These are phyloP conservation scores for Acleris emargana DNA, from an alignment of 2,888 invertebrate genomes.

Conservation along the genomic window DNA sequence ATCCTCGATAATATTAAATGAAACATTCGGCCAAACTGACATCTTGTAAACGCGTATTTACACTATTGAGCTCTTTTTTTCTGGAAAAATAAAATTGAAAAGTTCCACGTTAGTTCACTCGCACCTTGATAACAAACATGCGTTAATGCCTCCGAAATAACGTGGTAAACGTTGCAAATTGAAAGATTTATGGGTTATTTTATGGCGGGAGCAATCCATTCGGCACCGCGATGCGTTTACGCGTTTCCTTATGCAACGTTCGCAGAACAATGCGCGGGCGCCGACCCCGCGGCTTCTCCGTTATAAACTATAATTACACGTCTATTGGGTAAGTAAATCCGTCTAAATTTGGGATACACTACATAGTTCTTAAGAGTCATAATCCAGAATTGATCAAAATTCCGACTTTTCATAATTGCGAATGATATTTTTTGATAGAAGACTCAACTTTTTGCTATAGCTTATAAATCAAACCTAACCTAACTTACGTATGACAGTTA, in stretches of 20 bases:
- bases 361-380: too few species aligned
- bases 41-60: too few species aligned
- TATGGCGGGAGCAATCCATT: conserved; percentile 13
- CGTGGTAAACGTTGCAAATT: conserved; percentile 3
- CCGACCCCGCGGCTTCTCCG: conserved; percentile 44
- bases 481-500: too few species aligned
- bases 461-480: too few species aligned
- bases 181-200: conserved; percentile 11
- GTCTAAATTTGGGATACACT: conserved; percentile 26
- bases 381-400: too few species aligned
- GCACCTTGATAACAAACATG: neutral
- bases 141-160: neutral
- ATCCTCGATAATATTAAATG: too few species aligned
- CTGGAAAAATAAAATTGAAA: too few species aligned
- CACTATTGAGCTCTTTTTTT: too few species aligned
- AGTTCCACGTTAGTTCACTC: neutral
- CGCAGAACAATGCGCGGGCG: conserved; percentile 60
- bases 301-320: conserved; percentile 29
- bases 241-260: conserved; percentile 44
- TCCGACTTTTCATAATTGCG: too few species aligned
- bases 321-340: conserved; percentile 30
- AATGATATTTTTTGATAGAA: too few species aligned
- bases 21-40: too few species aligned
- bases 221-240: conserved; percentile 28
- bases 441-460: too few species aligned